phyloP scores from a whole-genome alignment of 2,113 vertebrate genomes.

The Nyctereutes procyonoides region DNA sequence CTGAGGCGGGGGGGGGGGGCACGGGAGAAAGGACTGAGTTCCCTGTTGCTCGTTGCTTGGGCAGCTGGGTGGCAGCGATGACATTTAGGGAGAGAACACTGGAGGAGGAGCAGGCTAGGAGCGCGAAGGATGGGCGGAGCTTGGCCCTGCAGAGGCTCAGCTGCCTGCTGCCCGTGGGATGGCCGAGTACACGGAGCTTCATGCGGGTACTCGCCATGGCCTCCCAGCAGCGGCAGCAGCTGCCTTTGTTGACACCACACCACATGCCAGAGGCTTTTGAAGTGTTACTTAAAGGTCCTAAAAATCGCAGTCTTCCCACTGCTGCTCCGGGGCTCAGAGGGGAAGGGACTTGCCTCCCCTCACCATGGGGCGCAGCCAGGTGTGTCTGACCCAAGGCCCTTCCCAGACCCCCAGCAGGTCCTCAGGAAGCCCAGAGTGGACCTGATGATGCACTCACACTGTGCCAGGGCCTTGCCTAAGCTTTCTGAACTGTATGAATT shows the following conservation, averaged over 20 bases:
- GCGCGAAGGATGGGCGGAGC: background rate
- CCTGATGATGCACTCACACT: too few relatives aligned
- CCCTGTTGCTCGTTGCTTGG: background rate
- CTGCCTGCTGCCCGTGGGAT: background rate
- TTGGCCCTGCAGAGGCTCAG: background rate
- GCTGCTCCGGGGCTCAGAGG: background rate
- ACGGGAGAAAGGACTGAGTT: background rate
- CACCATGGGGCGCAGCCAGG: background rate
- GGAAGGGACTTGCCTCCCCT: too few relatives aligned
- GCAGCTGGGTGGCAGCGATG: constrained; percentile 44
- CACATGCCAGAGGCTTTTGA: background rate
- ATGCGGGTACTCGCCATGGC: fast-evolving
- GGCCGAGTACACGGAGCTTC: background rate
- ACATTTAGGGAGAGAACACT: constrained; percentile 66
- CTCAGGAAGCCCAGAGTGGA: background rate
- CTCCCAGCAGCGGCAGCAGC: background rate
- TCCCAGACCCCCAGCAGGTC: background rate
- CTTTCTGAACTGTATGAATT: background rate
- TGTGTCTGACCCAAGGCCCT: background rate
- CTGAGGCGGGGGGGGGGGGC: background rate
- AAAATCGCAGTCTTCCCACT: background rate
- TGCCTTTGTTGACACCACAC: background rate
- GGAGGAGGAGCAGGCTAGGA: constrained; percentile 57
- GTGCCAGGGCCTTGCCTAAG: background rate
- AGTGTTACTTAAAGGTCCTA: background rate